These are phyloP conservation scores for Hafferia zeledoni DNA, from an alignment of 2,797 vertebrate genomes.

Conservation along the genomic window DNA sequence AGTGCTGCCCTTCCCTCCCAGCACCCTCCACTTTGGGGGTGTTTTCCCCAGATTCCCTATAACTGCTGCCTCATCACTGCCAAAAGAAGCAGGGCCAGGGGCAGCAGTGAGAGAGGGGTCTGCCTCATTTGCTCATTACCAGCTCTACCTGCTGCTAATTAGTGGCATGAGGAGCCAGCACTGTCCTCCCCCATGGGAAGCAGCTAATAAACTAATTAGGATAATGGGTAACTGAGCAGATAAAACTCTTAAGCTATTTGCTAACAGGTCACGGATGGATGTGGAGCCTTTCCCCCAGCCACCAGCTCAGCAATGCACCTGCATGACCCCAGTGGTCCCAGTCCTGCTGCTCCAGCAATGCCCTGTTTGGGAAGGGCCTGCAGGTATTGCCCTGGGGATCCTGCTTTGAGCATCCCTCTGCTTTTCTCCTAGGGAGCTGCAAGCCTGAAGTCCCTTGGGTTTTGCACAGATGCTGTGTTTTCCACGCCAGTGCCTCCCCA, in stretches of 20 bases:
- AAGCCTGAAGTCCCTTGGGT: neutral
- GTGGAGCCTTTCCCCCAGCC: neutral
- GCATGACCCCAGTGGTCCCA: neutral
- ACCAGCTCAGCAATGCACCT: rapidly evolving
- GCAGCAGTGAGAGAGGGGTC: neutral
- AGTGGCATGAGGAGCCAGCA: neutral
- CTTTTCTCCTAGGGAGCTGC: neutral
- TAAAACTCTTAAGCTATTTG: slow-evolving; percentile 42
- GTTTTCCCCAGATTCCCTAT: neutral
- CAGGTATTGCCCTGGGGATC: neutral
- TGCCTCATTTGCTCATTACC: neutral
- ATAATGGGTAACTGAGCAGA: slow-evolving; percentile 51
- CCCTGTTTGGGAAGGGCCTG: rapidly evolving
- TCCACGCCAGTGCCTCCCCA: neutral
- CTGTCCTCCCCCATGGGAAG: neutral
- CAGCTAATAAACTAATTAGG: slow-evolving; percentile 60
- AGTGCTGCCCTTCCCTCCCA: neutral
- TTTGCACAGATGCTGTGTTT: slow-evolving; percentile 2
- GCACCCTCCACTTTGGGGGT: neutral
- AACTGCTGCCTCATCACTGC: neutral
- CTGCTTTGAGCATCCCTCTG: neutral
- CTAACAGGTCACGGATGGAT: neutral
- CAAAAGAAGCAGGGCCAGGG: neutral
- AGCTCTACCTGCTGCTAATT: neutral
- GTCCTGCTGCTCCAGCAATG: rapidly evolving